These are phyloP conservation scores for Vanessa atalanta DNA, from an alignment of 1,140 invertebrate genomes.

Conservation along the genomic window DNA sequence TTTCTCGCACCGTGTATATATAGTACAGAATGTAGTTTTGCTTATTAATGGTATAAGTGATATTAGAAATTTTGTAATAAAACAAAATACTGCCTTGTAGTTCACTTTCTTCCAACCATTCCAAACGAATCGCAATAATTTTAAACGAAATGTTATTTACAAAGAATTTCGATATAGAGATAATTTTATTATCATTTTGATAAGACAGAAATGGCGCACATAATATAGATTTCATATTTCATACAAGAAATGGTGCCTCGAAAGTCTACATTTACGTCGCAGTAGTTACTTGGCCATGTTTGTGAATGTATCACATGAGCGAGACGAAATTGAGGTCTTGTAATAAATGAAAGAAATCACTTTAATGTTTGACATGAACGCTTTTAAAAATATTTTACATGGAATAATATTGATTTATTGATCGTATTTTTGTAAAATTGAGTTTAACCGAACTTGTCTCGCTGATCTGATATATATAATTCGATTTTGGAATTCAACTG, in stretches of 20 bases:
- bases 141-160: constrained; percentile 20
- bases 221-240: constrained; percentile 30
- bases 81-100: constrained; percentile 43
- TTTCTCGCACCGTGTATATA: constrained; percentile 55
- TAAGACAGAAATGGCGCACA: constrained; percentile 36
- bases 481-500: neutral
- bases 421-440: constrained; percentile 11
- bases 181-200: constrained; percentile 26
- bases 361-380: constrained; percentile 10
- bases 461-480: constrained; percentile 12
- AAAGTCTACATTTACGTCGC: constrained; percentile 59
- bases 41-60: constrained; percentile 52
- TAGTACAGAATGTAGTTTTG: constrained; percentile 50
- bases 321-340: constrained; percentile 11
- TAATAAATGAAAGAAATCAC: constrained; percentile 8
- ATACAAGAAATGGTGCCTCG: constrained; percentile 52
- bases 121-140: constrained; percentile 55
- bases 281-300: constrained; percentile 44
- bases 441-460: constrained; percentile 8
- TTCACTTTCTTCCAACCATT: constrained; percentile 58
- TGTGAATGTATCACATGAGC: constrained; percentile 35
- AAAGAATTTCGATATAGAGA: constrained; percentile 27
- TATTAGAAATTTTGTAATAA: constrained; percentile 61
- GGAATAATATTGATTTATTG: constrained; percentile 14
- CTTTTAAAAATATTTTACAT: constrained; percentile 20